A percentile compares a stretch with the other conserved stretches of the same genome.
Evolutionary conservation across 2,888 invertebrate genomes (phyloP).

Genomic region (Prosopocoilus inquinatus): DNA sequence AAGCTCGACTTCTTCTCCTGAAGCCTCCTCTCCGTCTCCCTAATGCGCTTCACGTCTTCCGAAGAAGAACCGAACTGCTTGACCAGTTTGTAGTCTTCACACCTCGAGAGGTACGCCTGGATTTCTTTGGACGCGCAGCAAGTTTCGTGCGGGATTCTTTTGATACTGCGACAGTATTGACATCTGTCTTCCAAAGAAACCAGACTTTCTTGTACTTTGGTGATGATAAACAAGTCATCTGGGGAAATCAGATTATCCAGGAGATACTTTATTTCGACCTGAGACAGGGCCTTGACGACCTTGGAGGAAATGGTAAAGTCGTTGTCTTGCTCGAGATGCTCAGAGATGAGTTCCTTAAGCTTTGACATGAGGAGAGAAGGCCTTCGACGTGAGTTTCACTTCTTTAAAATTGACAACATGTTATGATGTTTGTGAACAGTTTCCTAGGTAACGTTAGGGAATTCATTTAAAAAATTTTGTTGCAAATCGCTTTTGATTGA

Average conservation of each 20-base stretch:
- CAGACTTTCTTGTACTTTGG: constrained; percentile 8
- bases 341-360: constrained; percentile 3
- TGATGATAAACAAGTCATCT: constrained; percentile 9
- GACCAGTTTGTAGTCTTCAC: constrained; percentile 11
- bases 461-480: no score
- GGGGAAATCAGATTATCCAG: constrained; percentile 12
- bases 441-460: no score
- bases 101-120: constrained; percentile 12
- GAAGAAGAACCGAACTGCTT: constrained; percentile 14
- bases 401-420: no score
- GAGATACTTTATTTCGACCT: constrained; percentile 12
- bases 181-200: constrained; percentile 1
- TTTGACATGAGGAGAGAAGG: constrained; percentile 3
- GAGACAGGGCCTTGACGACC: constrained; percentile 2
- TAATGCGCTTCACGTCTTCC: constrained; percentile 13
- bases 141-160: constrained; percentile 5
- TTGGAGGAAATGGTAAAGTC: constrained; percentile 8
- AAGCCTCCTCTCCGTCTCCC: constrained; percentile 7
- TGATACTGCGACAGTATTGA: constrained; percentile 9
- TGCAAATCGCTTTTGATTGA: no score
- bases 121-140: constrained; percentile 17
- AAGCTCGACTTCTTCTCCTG: constrained; percentile 13
- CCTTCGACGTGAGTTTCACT: not conserved
- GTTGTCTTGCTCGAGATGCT: constrained; percentile 12
- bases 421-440: no score